Evolutionary conservation across 2,797 vertebrate species (phyloP).

Genomic region (Luscinia luscinia): DNA sequence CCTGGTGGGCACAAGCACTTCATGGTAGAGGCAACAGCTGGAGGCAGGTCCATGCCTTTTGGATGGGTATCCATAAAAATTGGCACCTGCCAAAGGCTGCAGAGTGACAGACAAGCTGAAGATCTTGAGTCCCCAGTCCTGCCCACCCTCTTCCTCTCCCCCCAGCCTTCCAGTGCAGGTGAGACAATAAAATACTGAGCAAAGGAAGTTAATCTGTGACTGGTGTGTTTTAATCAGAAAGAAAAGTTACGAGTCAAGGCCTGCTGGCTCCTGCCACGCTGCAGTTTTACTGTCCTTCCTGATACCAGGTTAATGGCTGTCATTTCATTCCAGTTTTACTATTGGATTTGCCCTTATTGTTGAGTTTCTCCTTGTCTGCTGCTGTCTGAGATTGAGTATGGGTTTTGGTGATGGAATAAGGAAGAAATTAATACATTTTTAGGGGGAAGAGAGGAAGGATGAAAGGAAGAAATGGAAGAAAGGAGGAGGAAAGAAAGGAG

Average conservation of each 20-base stretch:
- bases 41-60: accelerated
- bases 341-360: constrained; percentile 32
- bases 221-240: constrained; percentile 19
- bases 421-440: background rate
- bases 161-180: background rate
- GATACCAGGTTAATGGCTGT: constrained; percentile 53
- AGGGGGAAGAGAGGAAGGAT: background rate
- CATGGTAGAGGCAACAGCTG: background rate
- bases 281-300: constrained; percentile 39
- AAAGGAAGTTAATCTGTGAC: constrained; percentile 36
- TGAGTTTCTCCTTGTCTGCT: constrained; percentile 27
- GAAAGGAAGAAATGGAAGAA: background rate
- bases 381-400: background rate
- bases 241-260: background rate
- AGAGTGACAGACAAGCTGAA: background rate
- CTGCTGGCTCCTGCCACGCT: constrained; percentile 45
- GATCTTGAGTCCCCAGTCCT: accelerated
- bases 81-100: background rate
- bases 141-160: background rate
- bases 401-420: background rate
- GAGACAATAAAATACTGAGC: background rate
- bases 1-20: accelerated
- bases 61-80: accelerated
- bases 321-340: constrained; percentile 55
- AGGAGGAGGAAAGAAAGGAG: background rate